phyloP scores from a whole-genome alignment of 2,888 invertebrate genomes.

The Plemyria rubiginata region DNA sequence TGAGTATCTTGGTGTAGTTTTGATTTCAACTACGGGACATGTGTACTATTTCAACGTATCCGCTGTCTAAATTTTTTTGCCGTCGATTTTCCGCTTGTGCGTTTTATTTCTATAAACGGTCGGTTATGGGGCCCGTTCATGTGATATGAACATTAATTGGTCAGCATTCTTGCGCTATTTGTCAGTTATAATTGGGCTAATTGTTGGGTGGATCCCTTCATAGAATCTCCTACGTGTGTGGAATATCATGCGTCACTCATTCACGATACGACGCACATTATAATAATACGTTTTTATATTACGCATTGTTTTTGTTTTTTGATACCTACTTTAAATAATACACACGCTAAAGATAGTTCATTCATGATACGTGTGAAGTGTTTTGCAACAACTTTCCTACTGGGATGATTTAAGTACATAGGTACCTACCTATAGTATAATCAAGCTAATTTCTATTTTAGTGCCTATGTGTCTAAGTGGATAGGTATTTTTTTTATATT shows the following conservation, averaged over 20 bases:
- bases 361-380: constrained; percentile 10
- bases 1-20: constrained; percentile 48
- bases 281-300: constrained; percentile 35
- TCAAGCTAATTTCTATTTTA: no score
- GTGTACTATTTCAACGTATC: constrained; percentile 53
- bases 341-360: constrained; percentile 8
- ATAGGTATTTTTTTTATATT: no score
- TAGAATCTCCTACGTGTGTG: constrained; percentile 57
- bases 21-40: constrained; percentile 51
- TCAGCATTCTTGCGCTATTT: constrained; percentile 54
- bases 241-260: constrained; percentile 48
- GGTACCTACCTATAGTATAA: no score
- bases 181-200: constrained; percentile 70
- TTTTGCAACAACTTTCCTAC: constrained; percentile 6
- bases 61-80: constrained; percentile 49
- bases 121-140: constrained; percentile 47
- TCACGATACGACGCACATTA: constrained; percentile 39
- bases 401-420: neutral
- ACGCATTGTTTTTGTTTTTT: constrained; percentile 39
- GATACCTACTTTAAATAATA: constrained; percentile 28
- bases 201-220: constrained; percentile 70
- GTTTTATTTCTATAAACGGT: constrained; percentile 41
- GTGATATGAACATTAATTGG: constrained; percentile 49
- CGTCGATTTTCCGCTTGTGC: constrained; percentile 47
- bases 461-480: no score